Evolutionary conservation across 2,797 vertebrate genomes (phyloP), one percentile per base, ranked within the genome.

Genomic region (Falco concolor): DNA sequence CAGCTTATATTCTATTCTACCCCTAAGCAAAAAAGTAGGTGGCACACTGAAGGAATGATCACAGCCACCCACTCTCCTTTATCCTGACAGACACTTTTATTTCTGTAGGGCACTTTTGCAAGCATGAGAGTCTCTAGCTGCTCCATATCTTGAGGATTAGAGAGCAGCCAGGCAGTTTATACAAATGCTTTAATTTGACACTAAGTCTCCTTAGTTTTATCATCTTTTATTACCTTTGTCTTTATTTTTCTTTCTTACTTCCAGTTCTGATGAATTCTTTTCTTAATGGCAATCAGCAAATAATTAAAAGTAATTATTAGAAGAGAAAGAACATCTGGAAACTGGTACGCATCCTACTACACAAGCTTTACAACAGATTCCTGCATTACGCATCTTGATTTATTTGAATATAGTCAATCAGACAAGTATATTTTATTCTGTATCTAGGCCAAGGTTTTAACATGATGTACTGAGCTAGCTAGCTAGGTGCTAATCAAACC

Each of bases 401-500:
- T 81, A 38, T 83, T 67, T 89, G 72, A 68, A 69, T 47, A 57
- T 23, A 85, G 57, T 83, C 87, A 75, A 94, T 87, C 65, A 91
- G 89, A 91, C 21, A 54, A 81, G 54, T 69, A 32, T 75, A 84
- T 85, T 97, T 97, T 94, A 92, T 91, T 80, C 92, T 86, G 73
- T 80, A 53, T 57, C 61, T 53, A 90, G 56, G 86, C 61, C 94
- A 96, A 79, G 75, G 83, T 85, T 96, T 92, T 93, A 96, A 92
- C 57, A 88, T 34, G 57, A 84, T 54, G 44, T 78, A 87, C 69
- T 78, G 52, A 73, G 47, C 36, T 50, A 52, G 40, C 18, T 96
- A 94, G 76, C 73, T 95, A 90, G 89, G 89, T 95, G 86, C 86
- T 97, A 87, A 65, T 94, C 84, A 95, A 95, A 95, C 74, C 91